Base-by-base conservation (phyloP, 1,140 invertebrate genomes). In the Drosophila subobscura region DNA sequence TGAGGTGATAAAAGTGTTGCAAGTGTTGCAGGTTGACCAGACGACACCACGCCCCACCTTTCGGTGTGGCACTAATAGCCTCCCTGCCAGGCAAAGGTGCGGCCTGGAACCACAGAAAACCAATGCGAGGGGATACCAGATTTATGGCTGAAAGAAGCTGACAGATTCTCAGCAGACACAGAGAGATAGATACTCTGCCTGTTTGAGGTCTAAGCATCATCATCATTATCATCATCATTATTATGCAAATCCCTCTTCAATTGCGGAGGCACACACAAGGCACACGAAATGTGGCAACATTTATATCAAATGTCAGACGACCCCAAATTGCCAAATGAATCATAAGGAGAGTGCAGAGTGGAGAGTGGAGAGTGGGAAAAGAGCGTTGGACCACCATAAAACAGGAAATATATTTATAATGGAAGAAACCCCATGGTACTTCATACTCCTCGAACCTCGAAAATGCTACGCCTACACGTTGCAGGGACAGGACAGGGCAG, bases 271-370 rank as follows among this genome's bases (percentile, higher is more conserved):
- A 27, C 25, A 27, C 25, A 40, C 27, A 52, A 71, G 61, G 57
- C 80, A 72, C 75, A 72, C 58, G 67, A 56, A 65, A 56, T 52
- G 67, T 70, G 66, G 8, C 53, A 76, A 59, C 81, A 85, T 86
- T 85, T 81, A 86, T 85, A 86, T 86, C 73, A 81, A 85, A 85
- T 85, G 77, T 85, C 80, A 73, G 75, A 80, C 59, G 79, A 58
- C 65, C 72, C 70, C 72, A 73, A 85, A 86, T 85, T 89, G 79
- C 78, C 83, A 79, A 88, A 88, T 88, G 83, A 88, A 88, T 88
- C 84, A 88, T 88, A 76, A 70, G 73, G 46, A 64, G 58, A 53
- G 50, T 25, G 42, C 14, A 51, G 51, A 27, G 12, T 41, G 47
- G 51, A 45, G 25, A 27, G 25, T 6, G 25, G 25, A 1, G 25